Evolutionary conservation across 2,888 invertebrate genomes (phyloP).

Genomic region (Hypena proboscidalis): DNA sequence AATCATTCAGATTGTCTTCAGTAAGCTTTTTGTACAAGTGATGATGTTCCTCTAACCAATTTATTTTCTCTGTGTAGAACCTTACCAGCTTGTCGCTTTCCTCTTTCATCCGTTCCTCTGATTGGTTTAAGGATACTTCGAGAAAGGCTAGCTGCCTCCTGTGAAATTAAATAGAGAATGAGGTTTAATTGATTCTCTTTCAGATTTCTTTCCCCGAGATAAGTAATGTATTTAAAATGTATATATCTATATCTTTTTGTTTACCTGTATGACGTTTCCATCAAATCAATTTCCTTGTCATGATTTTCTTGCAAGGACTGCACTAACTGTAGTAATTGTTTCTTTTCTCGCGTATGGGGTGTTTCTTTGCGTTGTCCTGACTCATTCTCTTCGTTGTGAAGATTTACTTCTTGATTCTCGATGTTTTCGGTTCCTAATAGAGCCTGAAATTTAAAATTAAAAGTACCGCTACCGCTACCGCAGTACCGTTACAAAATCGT

Average conservation of each 20-base stretch:
- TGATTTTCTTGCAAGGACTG: conserved; percentile 84
- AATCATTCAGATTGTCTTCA: conserved; percentile 76
- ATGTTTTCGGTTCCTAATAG: conserved; percentile 57
- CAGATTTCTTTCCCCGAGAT: too few species aligned
- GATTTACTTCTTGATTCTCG: conserved; percentile 41
- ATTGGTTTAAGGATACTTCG: conserved; percentile 82
- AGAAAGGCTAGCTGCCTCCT: conserved; percentile 86
- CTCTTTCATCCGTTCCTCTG: conserved; percentile 86
- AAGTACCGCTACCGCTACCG: neutral
- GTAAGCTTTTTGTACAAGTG: conserved; percentile 76
- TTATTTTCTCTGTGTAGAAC: conserved; percentile 80
- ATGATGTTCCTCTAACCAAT: conserved; percentile 82
- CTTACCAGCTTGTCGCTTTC: conserved; percentile 82
- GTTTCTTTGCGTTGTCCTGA: conserved; percentile 53
- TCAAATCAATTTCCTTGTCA: conserved; percentile 85
- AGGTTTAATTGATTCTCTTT: too few species aligned
- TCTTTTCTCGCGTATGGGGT: conserved; percentile 66
- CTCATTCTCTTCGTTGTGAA: conserved; percentile 41
- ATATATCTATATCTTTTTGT: conserved; percentile 1
- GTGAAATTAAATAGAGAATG: conserved; percentile 26
- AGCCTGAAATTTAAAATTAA: conserved; percentile 51
- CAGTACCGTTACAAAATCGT: too few species aligned
- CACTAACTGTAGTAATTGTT: conserved; percentile 77
- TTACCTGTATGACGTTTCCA: conserved; percentile 87
- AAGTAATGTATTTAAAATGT: neutral